Conservation (phyloP, 2,888 invertebrate species). For the Phyllotreta striolata region DNA sequence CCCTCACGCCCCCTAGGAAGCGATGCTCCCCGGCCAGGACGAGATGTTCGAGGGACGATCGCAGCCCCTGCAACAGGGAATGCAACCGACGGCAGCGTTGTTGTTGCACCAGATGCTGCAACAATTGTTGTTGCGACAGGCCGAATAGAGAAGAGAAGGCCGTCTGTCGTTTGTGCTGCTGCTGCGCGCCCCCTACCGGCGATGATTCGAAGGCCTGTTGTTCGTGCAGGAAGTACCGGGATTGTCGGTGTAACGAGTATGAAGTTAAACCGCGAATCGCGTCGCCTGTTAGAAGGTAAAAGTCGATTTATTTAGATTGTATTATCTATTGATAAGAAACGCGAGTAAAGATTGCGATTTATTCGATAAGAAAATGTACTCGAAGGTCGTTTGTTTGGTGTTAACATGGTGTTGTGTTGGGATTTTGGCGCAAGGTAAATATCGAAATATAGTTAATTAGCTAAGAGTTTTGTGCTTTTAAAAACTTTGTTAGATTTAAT, state of each 20-base stretch:
- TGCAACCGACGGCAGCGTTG: slow-evolving; percentile 1
- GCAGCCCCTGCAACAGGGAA: slow-evolving; percentile 23
- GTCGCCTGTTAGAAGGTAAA: slow-evolving; percentile 25
- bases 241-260: slow-evolving; percentile 10
- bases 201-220: slow-evolving; percentile 12
- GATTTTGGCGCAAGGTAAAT: too few relatives aligned
- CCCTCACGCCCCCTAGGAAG: slow-evolving; percentile 17
- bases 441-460: too few relatives aligned
- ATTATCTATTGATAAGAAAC: too few relatives aligned
- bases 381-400: too few relatives aligned
- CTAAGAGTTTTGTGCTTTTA: too few relatives aligned
- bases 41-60: slow-evolving; percentile 41
- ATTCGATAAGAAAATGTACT: too few relatives aligned
- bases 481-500: too few relatives aligned
- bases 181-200: not conserved
- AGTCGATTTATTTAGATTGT: not conserved
- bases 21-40: not conserved
- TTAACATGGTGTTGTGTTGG: too few relatives aligned
- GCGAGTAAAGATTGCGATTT: too few relatives aligned
- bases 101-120: slow-evolving; percentile 45
- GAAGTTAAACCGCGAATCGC: slow-evolving; percentile 10
- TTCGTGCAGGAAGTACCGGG: slow-evolving; percentile 12
- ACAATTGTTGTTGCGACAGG: slow-evolving; percentile 31
- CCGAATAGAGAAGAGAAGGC: too few relatives aligned
- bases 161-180: too few relatives aligned